Base-by-base conservation (phyloP, 1,140 invertebrate species). In the Caenorhabditis briggsae region DNA sequence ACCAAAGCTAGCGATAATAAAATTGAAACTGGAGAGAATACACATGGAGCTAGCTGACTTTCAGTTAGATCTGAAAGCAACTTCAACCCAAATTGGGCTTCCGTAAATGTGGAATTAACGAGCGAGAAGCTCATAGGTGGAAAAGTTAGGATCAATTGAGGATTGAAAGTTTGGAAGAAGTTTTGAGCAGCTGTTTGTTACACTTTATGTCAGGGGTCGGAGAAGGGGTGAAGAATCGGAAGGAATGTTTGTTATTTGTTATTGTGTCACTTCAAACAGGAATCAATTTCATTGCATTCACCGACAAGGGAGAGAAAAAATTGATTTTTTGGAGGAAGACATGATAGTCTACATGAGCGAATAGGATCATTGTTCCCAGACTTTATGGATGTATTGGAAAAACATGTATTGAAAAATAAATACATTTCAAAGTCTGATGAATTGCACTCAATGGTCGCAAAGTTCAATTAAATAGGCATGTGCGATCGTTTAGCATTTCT, bases 1-100 rank as follows among this genome's bases (percentile, higher is more conserved):
- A 78, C 70, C 7, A 78, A 41, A 23, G 70, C 70, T 20, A 78
- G 23, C n/a, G 70, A 78, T 5, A 78, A 25, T 50, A 78, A 33
- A 78, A 78, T 78, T 25, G 70, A 78, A 20, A 78, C n/a, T 12
- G 70, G 70, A n/a, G 70, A 78, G n/a, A 78, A 78, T 12, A 78
- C 70, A 23, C 70, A 78, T 12, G 70, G 70, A 25, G 70, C n/a
- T 14, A 78, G 5, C 23, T 78, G 70, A 23, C 6, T 50, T 14
- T 41, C 11, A 23, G 70, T 78, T 9, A 78, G 11, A n/a, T 78
- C 70, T 20, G 70, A 78, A 23, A 78, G 70, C n/a, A 78, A n/a
- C 23, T 78, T 78, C 3, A 78, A 11, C 8, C 70, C 70, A 14
- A 78, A 78, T 78, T 78, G 70, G 23, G 70, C n/a, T 11, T 78